phyloP scores from a whole-genome alignment of 2,113 vertebrate genomes.

The Junco hyemalis region DNA sequence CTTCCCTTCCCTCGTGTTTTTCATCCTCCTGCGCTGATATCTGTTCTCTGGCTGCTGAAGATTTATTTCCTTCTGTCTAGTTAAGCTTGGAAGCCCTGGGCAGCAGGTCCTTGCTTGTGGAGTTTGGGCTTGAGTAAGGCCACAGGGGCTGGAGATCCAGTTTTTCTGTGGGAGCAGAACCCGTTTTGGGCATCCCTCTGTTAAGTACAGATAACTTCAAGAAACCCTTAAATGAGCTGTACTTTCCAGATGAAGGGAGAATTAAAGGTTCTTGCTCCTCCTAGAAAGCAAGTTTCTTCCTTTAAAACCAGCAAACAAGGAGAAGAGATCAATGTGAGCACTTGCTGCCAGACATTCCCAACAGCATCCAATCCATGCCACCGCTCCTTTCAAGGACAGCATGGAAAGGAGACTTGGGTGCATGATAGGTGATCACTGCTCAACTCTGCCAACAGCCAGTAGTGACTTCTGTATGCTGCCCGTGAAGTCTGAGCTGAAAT shows the following conservation, averaged over 20 bases:
- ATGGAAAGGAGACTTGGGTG: not conserved
- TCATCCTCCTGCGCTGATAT: not conserved
- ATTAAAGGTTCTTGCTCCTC: not conserved
- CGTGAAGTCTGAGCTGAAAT: not conserved
- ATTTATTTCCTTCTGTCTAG: not conserved
- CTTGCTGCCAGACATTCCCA: not conserved
- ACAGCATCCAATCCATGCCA: rapidly evolving
- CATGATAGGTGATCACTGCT: not conserved
- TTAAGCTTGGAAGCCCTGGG: not conserved
- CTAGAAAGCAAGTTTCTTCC: not conserved
- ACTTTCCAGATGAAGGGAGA: too few relatives aligned
- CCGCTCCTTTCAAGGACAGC: not conserved
- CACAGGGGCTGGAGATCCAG: rapidly evolving
- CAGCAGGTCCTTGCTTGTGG: not conserved
- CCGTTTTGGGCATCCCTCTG: rapidly evolving
- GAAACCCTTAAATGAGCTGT: too few relatives aligned
- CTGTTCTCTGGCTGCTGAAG: not conserved
- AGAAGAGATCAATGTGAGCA: not conserved
- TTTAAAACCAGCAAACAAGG: not conserved
- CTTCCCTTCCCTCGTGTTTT: not conserved
- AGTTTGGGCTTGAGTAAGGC: not conserved
- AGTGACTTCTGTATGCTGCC: not conserved
- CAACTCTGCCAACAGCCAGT: not conserved
- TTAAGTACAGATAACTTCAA: not conserved
- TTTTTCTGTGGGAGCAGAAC: not conserved